Conservation (phyloP, 2,113 vertebrate species). For the Reinhardtius hippoglossoides region DNA sequence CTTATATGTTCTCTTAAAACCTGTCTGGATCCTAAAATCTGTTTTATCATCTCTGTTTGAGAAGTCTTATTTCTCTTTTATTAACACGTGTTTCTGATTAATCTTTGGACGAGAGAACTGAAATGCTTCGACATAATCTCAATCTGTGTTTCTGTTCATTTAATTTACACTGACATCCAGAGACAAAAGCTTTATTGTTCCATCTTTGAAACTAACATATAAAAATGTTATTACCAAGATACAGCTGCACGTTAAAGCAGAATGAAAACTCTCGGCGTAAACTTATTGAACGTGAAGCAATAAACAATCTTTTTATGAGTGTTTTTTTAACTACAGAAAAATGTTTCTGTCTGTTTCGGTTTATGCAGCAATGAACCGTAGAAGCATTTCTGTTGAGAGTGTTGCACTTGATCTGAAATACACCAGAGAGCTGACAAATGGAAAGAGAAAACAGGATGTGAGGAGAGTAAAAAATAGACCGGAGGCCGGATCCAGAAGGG, state of each 20-base stretch:
- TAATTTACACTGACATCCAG: background rate
- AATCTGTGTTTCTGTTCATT: background rate
- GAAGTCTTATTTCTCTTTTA: no score
- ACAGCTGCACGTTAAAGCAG: background rate
- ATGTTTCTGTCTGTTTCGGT: constrained; percentile 20
- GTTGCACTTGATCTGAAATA: constrained; percentile 30
- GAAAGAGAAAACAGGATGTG: constrained; percentile 24
- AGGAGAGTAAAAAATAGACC: background rate
- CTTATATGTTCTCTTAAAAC: no score
- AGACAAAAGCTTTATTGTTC: background rate
- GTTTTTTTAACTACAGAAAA: background rate
- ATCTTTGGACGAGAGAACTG: no score
- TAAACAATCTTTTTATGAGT: constrained; percentile 34
- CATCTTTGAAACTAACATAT: no score
- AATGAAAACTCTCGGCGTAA: background rate
- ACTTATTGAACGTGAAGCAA: constrained; percentile 5
- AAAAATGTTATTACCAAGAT: no score
- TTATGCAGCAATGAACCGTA: constrained; percentile 13
- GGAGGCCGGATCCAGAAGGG: constrained; percentile 3
- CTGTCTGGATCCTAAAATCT: no score
- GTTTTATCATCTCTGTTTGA: no score
- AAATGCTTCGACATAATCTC: background rate
- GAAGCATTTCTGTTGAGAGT: background rate
- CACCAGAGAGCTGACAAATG: constrained; percentile 15
- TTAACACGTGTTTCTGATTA: no score